Percentiles rank a stretch among this genome's conserved stretches.
These are phyloP conservation scores for Octonoba sinensis DNA, from an alignment of 2,888 invertebrate species.

Conservation along the genomic window DNA sequence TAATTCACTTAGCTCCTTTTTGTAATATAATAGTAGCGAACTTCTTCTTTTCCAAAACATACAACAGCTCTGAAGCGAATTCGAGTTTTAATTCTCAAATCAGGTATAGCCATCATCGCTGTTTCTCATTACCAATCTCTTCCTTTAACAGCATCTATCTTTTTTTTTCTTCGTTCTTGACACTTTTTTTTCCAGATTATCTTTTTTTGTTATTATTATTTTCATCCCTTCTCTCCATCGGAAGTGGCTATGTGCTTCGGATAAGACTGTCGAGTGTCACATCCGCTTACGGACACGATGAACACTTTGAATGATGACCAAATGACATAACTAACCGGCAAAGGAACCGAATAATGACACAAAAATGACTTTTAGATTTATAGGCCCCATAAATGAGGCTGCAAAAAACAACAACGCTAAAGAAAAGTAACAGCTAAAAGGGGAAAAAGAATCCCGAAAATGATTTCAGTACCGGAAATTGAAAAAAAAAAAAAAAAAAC, in stretches of 20 bases:
- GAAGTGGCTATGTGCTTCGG: conserved; percentile 58
- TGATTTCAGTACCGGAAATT: not conserved
- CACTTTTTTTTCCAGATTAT: conserved; percentile 4
- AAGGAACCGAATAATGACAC: conserved; percentile 50
- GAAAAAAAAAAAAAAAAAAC: no score
- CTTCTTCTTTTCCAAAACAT: no score
- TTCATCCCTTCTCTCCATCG: conserved; percentile 30
- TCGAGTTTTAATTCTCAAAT: no score
- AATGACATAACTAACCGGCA: conserved; percentile 56
- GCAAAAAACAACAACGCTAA: conserved; percentile 13
- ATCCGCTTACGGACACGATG: conserved; percentile 42
- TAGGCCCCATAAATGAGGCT: conserved; percentile 47
- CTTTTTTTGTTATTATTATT: not conserved
- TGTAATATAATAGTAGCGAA: no score
- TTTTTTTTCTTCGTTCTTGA: conserved; percentile 27
- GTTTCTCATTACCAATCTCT: not conserved
- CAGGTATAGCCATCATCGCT: no score
- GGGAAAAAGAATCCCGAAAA: not conserved
- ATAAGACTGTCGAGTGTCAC: conserved; percentile 58
- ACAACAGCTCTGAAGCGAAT: no score
- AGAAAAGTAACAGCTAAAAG: not conserved
- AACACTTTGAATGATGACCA: conserved; percentile 56
- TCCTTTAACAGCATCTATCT: conserved; percentile 30
- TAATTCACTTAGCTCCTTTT: no score
- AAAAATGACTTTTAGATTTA: conserved; percentile 50